Percentiles rank a stretch among this genome's conserved stretches.
Conservation (phyloP, 2,113 vertebrate genomes). For the Numenius arquata region DNA sequence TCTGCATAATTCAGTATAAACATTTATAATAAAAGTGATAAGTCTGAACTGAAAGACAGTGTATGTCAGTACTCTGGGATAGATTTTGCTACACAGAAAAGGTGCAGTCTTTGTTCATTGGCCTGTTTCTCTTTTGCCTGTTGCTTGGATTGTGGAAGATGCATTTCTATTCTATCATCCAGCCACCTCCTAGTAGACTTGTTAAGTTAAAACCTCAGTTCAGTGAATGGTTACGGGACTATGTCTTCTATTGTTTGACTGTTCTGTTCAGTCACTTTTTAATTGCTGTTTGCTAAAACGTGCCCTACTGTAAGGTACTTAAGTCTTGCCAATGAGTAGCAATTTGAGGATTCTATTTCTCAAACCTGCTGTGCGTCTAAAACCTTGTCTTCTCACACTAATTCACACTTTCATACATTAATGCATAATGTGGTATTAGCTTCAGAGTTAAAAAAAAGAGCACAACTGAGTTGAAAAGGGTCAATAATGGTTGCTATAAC, state of each 20-base stretch:
- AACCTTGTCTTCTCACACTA: background rate
- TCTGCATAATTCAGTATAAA: background rate
- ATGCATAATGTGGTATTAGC: background rate
- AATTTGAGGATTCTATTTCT: background rate
- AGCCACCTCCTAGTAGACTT: background rate
- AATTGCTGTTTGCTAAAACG: background rate
- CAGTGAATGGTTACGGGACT: background rate
- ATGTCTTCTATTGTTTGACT: background rate
- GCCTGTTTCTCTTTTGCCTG: background rate
- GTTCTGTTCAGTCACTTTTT: background rate
- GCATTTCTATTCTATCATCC: background rate
- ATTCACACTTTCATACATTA: background rate
- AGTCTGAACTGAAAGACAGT: background rate
- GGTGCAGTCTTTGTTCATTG: background rate
- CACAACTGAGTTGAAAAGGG: background rate
- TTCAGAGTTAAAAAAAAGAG: background rate
- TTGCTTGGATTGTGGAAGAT: background rate
- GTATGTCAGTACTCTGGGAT: background rate
- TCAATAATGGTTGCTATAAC: background rate
- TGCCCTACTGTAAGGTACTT: background rate
- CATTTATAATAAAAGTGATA: background rate
- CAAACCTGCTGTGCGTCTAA: background rate
- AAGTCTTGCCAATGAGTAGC: background rate
- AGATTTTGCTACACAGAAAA: background rate
- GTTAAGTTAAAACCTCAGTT: background rate